These are phyloP conservation scores for Gallinago jamesoni DNA, from an alignment of 2,113 vertebrate species.

Conservation along the genomic window DNA sequence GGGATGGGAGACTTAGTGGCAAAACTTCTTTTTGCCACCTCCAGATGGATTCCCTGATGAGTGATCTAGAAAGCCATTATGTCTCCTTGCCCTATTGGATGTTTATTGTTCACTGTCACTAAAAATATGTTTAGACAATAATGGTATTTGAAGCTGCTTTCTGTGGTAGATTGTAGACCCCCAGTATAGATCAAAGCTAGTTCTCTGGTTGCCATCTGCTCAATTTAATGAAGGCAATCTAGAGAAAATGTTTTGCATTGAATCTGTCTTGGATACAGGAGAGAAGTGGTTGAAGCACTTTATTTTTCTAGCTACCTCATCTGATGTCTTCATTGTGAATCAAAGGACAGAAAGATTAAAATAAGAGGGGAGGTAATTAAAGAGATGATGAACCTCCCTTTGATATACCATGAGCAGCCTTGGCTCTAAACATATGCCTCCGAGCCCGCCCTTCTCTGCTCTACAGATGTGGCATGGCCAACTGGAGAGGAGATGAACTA, in stretches of 20 bases:
- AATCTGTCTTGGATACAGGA: background rate
- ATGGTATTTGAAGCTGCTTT: constrained; percentile 3
- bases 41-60: background rate
- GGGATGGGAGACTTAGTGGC: background rate
- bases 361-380: background rate
- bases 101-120: background rate
- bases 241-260: background rate
- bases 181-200: background rate
- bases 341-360: background rate
- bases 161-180: background rate
- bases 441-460: background rate
- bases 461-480: background rate
- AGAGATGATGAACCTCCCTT: background rate
- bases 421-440: background rate
- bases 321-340: background rate
- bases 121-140: background rate
- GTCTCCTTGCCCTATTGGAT: background rate
- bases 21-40: background rate
- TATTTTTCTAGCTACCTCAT: background rate
- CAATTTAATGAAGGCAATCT: background rate
- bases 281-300: background rate
- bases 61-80: background rate
- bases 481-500: background rate
- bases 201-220: constrained; percentile 25
- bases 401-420: background rate